Conservation (phyloP, 1,140 invertebrate species). For the Tetranychus cinnabarinus region DNA sequence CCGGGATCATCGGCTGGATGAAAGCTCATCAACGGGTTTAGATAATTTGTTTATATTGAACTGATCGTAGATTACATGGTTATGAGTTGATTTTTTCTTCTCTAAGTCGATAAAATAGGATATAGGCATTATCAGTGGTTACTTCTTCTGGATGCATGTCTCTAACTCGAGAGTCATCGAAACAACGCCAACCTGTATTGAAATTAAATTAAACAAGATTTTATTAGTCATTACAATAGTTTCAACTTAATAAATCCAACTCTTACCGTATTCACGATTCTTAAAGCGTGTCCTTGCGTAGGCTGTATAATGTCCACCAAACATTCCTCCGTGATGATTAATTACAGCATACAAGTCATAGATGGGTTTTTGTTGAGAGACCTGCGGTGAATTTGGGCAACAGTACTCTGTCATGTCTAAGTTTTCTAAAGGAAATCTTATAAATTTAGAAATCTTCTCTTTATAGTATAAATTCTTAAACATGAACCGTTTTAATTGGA, state of each 20-base stretch:
- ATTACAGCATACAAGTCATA: conserved; percentile 32
- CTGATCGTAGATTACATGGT: too few relatives aligned
- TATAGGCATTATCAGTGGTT: conserved; percentile 22
- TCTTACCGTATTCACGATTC: neutral
- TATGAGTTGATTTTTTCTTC: neutral
- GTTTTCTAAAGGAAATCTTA: conserved; percentile 27
- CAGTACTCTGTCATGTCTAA: conserved; percentile 24
- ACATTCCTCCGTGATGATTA: conserved; percentile 28
- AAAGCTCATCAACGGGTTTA: too few relatives aligned
- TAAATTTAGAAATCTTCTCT: conserved; percentile 29
- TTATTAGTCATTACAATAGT: neutral
- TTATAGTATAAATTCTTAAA: conserved; percentile 21
- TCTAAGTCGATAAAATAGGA: conserved; percentile 25
- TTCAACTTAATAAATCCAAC: neutral
- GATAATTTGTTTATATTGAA: too few relatives aligned
- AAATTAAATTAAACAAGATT: neutral
- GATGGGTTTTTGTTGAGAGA: conserved; percentile 15
- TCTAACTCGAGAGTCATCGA: conserved; percentile 25
- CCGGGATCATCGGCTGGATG: too few relatives aligned
- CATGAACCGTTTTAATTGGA: conserved; percentile 27
- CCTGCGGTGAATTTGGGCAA: conserved; percentile 2
- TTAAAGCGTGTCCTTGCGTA: conserved; percentile 15
- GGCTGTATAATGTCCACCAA: conserved; percentile 30
- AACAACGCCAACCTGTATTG: conserved; percentile 24
- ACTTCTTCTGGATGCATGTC: conserved; percentile 20